Evolutionary conservation across 2,888 invertebrate genomes (phyloP), one percentile per base, ranked within the genome.

Genomic region (Acrocyrtus sp.): DNA sequence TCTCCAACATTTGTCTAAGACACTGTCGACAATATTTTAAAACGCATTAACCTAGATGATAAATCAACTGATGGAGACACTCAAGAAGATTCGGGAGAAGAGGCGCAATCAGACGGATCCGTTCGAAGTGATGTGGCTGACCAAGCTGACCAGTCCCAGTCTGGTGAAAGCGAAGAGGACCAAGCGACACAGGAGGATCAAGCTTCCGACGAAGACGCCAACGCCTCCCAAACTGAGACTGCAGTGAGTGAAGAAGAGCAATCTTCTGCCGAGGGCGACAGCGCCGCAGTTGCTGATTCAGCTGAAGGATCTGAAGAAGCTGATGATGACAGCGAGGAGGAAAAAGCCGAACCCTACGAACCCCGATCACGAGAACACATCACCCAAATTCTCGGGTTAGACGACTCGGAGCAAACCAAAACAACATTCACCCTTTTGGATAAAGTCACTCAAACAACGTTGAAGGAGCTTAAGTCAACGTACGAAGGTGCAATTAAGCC

Each of bases 401-500:
- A 94, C 80, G 78, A 77, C 22, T 90, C 91, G 72, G 92, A 92
- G 82, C 88, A 90, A 45, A 87, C 82, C 60, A 87, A 90, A 81
- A 89, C 90, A 81, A 87, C 87, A 22, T 93, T 94, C 83, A 86
- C 89, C 75, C 88, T 91, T 0, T 85, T 92, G 43, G 89, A 91
- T 69, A 90, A 89, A 85, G 89, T 91, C 12, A 91, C 92, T 2
- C 92, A 93, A 76, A 88, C 90, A 22, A 89, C 94, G 26, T 88
- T 95, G 29, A 90, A 91, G 80, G 95, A 95, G 82, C 87, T 96
- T 80, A 96, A 96, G 84, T 90, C 88, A 51, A 87, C 94, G 61
- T 94, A 95, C 82, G 95, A 95, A 84, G 90, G 88, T 78, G 92
- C 94, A 2, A 93, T 96, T 56, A 93, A 94, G 84, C 96, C 96